A percentile compares a stretch with the other conserved stretches of the same genome.
These are phyloP conservation scores for Salvelinus namaycush DNA, from an alignment of 2,113 vertebrate genomes.

Conservation along the genomic window DNA sequence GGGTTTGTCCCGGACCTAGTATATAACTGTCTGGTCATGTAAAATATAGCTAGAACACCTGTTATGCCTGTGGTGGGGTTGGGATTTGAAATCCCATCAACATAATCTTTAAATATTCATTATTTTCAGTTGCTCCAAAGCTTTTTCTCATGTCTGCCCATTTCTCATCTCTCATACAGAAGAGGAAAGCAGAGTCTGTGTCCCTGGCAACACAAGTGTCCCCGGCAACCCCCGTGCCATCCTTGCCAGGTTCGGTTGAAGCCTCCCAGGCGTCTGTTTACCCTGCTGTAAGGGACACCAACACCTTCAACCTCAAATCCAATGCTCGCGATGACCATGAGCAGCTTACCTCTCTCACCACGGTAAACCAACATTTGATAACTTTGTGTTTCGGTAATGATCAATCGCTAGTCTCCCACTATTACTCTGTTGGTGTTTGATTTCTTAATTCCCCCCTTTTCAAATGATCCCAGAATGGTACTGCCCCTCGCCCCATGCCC, in stretches of 20 bases:
- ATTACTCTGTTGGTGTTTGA: neutral
- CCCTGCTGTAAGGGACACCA: conserved; percentile 73
- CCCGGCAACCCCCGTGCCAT: conserved; percentile 79
- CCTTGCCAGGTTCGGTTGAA: conserved; percentile 77
- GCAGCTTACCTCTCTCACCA: conserved; percentile 68
- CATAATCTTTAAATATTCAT: neutral
- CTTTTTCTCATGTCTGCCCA: neutral
- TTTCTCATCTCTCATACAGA: conserved; percentile 73
- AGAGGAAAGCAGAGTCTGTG: conserved; percentile 86
- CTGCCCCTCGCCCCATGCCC: conserved; percentile 76
- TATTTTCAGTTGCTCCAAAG: neutral
- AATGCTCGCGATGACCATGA: conserved; percentile 75
- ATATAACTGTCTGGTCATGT: conserved; percentile 1
- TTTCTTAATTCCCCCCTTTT: neutral
- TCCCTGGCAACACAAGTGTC: conserved; percentile 75
- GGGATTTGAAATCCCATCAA: neutral
- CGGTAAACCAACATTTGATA: conserved; percentile 46
- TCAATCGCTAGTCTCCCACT: neutral
- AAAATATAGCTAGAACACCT: conserved; percentile 2
- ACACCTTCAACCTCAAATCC: conserved; percentile 60
- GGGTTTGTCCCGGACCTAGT: neutral
- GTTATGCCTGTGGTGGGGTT: neutral
- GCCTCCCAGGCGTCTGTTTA: conserved; percentile 82
- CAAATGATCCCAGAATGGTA: conserved; percentile 78
- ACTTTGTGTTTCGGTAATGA: neutral